phyloP scores from a whole-genome alignment of 2,113 vertebrate genomes.

The Mesitornis unicolor region DNA sequence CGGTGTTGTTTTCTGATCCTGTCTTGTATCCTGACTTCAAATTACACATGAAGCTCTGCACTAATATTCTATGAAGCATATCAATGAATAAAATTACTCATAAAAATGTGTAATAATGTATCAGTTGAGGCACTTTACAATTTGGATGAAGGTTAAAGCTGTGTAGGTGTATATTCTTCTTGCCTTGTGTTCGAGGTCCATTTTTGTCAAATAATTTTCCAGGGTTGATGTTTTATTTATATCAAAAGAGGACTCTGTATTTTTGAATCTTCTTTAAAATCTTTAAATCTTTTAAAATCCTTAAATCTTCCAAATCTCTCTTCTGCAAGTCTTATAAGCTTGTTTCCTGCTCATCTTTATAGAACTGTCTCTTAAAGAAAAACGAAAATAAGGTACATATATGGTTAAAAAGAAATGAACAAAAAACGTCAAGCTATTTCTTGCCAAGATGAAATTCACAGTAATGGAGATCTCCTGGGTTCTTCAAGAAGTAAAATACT shows the following conservation, averaged over 20 bases:
- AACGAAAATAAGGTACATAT: not conserved
- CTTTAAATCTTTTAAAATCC: not conserved
- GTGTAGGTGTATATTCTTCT: not conserved
- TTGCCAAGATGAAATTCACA: not conserved
- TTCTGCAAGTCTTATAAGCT: not conserved
- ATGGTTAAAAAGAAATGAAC: not conserved
- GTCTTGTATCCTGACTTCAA: not conserved
- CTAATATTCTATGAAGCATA: not conserved
- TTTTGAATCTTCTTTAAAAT: not conserved
- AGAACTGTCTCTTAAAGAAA: not conserved
- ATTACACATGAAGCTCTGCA: not conserved
- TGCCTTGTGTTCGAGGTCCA: not conserved
- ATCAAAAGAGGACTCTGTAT: not conserved
- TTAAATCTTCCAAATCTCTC: not conserved
- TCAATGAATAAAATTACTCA: not conserved
- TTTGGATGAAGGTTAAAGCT: not conserved
- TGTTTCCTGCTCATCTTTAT: not conserved
- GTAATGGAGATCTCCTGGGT: not conserved
- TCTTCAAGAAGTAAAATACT: not conserved
- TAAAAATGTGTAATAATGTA: not conserved
- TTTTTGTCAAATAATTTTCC: not conserved
- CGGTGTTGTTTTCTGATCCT: not conserved
- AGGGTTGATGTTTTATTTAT: not conserved
- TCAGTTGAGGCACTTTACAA: not conserved
- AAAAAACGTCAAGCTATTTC: not conserved